phyloP scores from a whole-genome alignment of 1,140 invertebrate genomes.

The Drosophila ohnishii region DNA sequence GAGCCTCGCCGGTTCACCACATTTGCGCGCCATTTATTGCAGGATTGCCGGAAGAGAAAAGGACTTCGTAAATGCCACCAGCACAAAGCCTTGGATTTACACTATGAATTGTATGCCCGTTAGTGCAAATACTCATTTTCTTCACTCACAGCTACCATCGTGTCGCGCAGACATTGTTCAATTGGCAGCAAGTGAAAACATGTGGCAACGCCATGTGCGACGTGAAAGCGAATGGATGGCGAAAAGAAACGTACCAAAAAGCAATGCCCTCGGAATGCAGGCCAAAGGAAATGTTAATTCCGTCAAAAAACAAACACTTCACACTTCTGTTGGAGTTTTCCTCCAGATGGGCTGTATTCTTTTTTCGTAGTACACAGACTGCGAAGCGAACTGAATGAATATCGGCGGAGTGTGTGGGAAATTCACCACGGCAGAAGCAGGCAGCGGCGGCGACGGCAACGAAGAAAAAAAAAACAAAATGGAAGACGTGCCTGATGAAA shows the following conservation, averaged over 20 bases:
- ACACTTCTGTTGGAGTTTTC: conserved; percentile 16
- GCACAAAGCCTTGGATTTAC: background rate
- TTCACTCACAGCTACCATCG: background rate
- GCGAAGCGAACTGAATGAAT: conserved; percentile 64
- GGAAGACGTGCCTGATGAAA: conserved; percentile 72
- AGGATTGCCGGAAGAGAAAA: conserved; percentile 45
- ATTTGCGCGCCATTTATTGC: conserved; percentile 70
- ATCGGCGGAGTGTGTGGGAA: conserved; percentile 59
- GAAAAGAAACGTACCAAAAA: conserved; percentile 65
- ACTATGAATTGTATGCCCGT: background rate
- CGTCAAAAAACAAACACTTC: conserved; percentile 24
- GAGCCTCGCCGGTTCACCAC: conserved; percentile 67
- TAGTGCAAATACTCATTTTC: background rate
- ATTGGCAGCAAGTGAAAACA: conserved; percentile 38
- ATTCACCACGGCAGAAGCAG: conserved; percentile 69
- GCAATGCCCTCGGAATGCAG: conserved; percentile 62
- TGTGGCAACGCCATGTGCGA: conserved; percentile 69
- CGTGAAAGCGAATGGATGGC: conserved; percentile 67
- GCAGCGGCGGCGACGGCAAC: conserved; percentile 47
- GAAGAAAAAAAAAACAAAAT: conserved; percentile 72
- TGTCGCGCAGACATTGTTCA: conserved; percentile 16
- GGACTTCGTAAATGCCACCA: conserved; percentile 14
- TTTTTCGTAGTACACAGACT: conserved; percentile 1
- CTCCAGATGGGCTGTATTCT: background rate
- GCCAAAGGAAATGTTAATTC: conserved; percentile 34